These are phyloP conservation scores for Byasa hedistus DNA, from an alignment of 2,888 invertebrate genomes.

Conservation along the genomic window DNA sequence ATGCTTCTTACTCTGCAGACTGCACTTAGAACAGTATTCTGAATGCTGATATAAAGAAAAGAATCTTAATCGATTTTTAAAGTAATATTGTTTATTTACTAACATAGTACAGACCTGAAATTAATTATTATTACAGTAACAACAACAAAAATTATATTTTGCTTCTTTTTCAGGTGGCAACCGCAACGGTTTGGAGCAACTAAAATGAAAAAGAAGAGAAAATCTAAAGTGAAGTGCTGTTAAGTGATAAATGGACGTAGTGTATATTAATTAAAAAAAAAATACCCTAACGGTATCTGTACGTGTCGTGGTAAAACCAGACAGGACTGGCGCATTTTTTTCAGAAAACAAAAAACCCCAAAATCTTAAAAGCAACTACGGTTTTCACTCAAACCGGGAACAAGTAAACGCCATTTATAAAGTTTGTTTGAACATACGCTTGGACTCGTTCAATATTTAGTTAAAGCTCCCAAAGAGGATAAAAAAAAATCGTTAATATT, in stretches of 20 bases:
- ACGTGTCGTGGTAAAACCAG: conserved; percentile 50
- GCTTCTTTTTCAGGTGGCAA: conserved; percentile 55
- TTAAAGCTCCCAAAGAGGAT: conserved; percentile 53
- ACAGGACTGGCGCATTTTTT: conserved; percentile 54
- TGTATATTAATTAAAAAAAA: conserved; percentile 37
- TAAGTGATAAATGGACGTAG: conserved; percentile 11
- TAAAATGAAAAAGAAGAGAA: conserved; percentile 78
- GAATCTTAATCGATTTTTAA: no score
- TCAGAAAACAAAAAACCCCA: conserved; percentile 26
- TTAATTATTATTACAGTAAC: no score
- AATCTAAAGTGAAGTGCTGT: conserved; percentile 44
- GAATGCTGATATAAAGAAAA: no score
- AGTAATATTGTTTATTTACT: no score
- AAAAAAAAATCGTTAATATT: conserved; percentile 18
- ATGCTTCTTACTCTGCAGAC: no score
- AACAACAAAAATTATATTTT: conserved; percentile 2
- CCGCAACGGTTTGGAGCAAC: conserved; percentile 32
- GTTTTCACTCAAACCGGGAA: conserved; percentile 54
- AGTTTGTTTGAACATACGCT: conserved; percentile 65
- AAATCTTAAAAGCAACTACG: conserved; percentile 42
- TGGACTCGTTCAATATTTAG: conserved; percentile 62
- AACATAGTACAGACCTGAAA: background rate
- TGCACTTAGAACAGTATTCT: no score
- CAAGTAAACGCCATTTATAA: conserved; percentile 62
- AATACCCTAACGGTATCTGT: conserved; percentile 30